These are phyloP conservation scores for Probaryconus sp. DNA, from an alignment of 1,140 invertebrate genomes.

Conservation along the genomic window DNA sequence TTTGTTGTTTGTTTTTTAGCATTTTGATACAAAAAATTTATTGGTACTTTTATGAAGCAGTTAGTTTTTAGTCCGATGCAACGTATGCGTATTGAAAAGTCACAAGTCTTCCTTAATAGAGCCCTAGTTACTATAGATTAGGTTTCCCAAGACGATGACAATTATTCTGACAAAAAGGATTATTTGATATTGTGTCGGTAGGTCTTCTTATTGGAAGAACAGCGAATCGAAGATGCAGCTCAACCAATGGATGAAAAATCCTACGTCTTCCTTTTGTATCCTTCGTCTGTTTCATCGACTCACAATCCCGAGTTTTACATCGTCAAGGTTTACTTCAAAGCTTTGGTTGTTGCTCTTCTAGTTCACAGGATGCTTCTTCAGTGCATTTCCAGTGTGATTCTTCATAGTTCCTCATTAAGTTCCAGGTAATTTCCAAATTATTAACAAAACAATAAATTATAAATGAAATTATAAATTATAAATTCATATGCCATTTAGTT, in stretches of 20 bases:
- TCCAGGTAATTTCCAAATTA: constrained; percentile 74
- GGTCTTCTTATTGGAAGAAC: constrained; percentile 85
- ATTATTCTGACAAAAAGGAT: neutral
- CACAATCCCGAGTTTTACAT: constrained; percentile 88
- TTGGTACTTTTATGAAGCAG: neutral
- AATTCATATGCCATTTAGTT: constrained; percentile 18
- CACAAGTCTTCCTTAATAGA: constrained; percentile 39
- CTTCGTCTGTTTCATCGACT: constrained; percentile 84
- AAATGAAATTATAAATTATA: neutral
- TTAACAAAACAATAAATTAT: neutral
- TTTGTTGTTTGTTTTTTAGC: no score
- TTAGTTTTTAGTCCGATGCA: constrained; percentile 11
- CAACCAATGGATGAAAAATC: constrained; percentile 85
- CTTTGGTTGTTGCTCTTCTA: constrained; percentile 90
- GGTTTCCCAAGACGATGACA: neutral
- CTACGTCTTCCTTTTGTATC: constrained; percentile 93
- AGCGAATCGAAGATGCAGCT: constrained; percentile 73
- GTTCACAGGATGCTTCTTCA: constrained; percentile 95
- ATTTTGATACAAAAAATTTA: neutral
- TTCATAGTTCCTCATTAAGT: constrained; percentile 82
- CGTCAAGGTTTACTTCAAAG: constrained; percentile 90
- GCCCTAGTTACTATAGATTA: constrained; percentile 51
- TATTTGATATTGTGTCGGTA: constrained; percentile 63
- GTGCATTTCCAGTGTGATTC: constrained; percentile 90
- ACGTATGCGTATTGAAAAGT: constrained; percentile 24